Percentiles rank a stretch among this genome's conserved stretches.
These are phyloP conservation scores for Drosophila nigricruria DNA, from an alignment of 2,888 invertebrate species.

Conservation along the genomic window DNA sequence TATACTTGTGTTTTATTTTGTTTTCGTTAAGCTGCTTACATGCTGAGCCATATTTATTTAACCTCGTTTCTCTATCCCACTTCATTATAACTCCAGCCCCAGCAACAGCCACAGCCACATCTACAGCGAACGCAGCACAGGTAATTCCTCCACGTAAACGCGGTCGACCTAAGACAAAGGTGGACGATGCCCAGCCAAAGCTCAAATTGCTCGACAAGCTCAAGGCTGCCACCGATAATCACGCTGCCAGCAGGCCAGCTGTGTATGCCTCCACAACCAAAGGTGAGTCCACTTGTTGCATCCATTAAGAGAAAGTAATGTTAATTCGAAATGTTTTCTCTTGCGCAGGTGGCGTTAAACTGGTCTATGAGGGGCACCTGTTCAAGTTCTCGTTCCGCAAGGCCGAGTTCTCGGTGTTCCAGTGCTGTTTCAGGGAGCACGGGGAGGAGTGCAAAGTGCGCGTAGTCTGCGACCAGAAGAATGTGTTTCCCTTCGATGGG, in stretches of 20 bases:
- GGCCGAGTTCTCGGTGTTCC: conserved; percentile 81
- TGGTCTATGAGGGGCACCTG: conserved; percentile 83
- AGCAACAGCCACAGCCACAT: conserved; percentile 73
- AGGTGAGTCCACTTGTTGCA: conserved; percentile 68
- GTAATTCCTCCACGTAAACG: conserved; percentile 68
- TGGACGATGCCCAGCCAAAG: conserved; percentile 55
- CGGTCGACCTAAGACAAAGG: conserved; percentile 72
- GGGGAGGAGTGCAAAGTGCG: conserved; percentile 83
- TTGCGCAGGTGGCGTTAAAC: conserved; percentile 82
- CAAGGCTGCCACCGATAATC: conserved; percentile 65
- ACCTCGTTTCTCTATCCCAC: conserved; percentile 42
- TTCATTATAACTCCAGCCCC: conserved; percentile 10
- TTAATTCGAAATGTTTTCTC: background rate
- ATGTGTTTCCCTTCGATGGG: conserved; percentile 81
- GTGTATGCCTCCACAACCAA: conserved; percentile 84
- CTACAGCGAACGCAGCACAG: conserved; percentile 43
- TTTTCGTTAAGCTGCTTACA: conserved; percentile 33
- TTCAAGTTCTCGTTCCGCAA: conserved; percentile 83
- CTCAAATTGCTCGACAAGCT: conserved; percentile 72
- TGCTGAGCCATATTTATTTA: conserved; percentile 37
- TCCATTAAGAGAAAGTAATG: background rate
- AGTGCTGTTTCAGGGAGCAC: conserved; percentile 83
- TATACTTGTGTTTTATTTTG: conserved; percentile 71
- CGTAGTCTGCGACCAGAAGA: conserved; percentile 82
- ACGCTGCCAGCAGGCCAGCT: conserved; percentile 64